Evolutionary conservation across 2,797 vertebrate genomes (phyloP).

Genomic region (Loriculus beryllinus): DNA sequence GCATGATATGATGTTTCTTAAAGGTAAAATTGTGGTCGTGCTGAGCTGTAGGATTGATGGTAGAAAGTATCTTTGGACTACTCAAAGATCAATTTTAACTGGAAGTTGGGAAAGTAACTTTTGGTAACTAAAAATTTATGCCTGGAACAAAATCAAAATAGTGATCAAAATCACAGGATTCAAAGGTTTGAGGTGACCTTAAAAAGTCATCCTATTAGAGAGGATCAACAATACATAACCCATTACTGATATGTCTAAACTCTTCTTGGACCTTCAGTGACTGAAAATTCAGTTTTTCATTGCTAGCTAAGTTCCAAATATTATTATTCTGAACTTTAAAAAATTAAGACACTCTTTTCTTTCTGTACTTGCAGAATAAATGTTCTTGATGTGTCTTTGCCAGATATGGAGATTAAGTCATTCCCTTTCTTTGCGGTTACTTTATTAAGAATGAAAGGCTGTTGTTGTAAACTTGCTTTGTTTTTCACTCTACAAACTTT

Average conservation of each 20-base stretch:
- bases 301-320: not conserved
- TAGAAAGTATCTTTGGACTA: conserved; percentile 34
- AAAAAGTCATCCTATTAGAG: not conserved
- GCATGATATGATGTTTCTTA: conserved; percentile 10
- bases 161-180: not conserved
- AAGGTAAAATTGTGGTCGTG: conserved; percentile 54
- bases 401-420: not conserved
- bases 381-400: not conserved
- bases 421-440: not conserved
- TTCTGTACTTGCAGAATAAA: not conserved
- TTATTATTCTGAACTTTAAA: not conserved
- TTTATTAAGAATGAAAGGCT: not conserved
- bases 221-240: not conserved
- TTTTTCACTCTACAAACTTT: not conserved
- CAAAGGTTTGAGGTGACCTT: not conserved
- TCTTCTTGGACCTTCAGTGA: not conserved
- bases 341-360: not conserved
- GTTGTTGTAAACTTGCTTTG: not conserved
- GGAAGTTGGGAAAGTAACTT: conserved; percentile 48
- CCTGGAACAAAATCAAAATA: conserved; percentile 33
- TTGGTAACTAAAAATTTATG: conserved; percentile 34
- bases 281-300: not conserved
- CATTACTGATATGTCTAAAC: not conserved
- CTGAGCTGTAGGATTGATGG: conserved; percentile 46
- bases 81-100: conserved; percentile 60